Conservation (phyloP, 2,797 vertebrate species). For the Ibycter americanus region DNA sequence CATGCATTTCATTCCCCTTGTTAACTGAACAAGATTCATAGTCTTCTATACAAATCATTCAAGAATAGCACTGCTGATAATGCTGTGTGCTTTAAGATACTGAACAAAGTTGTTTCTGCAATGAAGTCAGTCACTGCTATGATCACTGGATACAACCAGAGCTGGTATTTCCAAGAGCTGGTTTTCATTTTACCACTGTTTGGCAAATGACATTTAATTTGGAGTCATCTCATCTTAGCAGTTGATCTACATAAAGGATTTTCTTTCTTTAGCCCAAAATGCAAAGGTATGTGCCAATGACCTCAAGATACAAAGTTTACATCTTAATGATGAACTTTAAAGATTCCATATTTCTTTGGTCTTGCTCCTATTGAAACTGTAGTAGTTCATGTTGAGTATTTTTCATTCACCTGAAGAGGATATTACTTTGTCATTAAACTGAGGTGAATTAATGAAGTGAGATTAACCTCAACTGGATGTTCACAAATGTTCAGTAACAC, state of each 20-base stretch:
- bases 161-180: neutral
- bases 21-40: neutral
- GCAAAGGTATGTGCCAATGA: neutral
- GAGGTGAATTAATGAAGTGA: neutral
- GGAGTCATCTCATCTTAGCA: neutral
- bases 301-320: neutral
- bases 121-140: neutral
- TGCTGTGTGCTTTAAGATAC: neutral
- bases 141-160: neutral
- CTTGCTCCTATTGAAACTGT: neutral
- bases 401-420: neutral
- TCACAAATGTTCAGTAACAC: neutral
- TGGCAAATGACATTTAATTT: neutral
- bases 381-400: neutral
- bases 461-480: neutral
- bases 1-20: neutral
- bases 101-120: neutral
- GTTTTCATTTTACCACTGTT: neutral
- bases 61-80: neutral
- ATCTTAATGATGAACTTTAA: neutral
- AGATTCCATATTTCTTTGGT: neutral
- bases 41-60: neutral
- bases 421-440: neutral
- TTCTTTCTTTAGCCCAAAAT: neutral
- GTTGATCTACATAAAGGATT: neutral